Percentiles rank a stretch among this genome's conserved stretches.
Conservation (phyloP, 1,140 invertebrate genomes). For the Rhagoletis zephyria region DNA sequence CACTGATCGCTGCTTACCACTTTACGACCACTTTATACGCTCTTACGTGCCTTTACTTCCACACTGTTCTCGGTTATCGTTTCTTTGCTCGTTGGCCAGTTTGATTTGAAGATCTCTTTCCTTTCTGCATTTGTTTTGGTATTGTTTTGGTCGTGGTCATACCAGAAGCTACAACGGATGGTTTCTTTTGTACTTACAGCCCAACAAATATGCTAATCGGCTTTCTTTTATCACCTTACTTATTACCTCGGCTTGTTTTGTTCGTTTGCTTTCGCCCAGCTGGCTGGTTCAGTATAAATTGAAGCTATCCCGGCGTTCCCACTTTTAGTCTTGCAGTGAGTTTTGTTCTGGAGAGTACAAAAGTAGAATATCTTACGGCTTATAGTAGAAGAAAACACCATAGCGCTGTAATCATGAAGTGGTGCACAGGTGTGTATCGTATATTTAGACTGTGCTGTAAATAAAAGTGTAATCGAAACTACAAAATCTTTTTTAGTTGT, state of each 20-base stretch:
- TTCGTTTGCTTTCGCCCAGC: not conserved
- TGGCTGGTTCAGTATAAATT: constrained; percentile 63
- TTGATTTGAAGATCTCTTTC: not conserved
- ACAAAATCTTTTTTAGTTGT: not conserved
- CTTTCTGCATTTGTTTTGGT: not conserved
- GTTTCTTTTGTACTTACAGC: not conserved
- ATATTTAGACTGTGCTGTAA: not conserved
- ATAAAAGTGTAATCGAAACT: not conserved
- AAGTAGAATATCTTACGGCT: constrained; percentile 57
- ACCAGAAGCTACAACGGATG: not conserved
- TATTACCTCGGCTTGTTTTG: constrained; percentile 53
- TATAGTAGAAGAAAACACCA: constrained; percentile 59
- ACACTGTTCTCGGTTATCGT: constrained; percentile 29
- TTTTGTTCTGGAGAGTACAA: constrained; percentile 18
- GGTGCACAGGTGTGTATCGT: not conserved
- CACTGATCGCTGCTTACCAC: not conserved
- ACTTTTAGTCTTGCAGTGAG: constrained; percentile 68
- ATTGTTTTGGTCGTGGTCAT: not conserved
- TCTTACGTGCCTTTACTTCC: not conserved
- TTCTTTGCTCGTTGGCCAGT: not conserved
- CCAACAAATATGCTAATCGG: constrained; percentile 40
- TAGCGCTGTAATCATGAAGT: constrained; percentile 59
- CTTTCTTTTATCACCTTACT: constrained; percentile 56
- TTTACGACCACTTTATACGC: not conserved
- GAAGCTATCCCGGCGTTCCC: constrained; percentile 64